These are phyloP conservation scores for Craterocephalus amniculus DNA, from an alignment of 2,797 vertebrate genomes.

Conservation along the genomic window DNA sequence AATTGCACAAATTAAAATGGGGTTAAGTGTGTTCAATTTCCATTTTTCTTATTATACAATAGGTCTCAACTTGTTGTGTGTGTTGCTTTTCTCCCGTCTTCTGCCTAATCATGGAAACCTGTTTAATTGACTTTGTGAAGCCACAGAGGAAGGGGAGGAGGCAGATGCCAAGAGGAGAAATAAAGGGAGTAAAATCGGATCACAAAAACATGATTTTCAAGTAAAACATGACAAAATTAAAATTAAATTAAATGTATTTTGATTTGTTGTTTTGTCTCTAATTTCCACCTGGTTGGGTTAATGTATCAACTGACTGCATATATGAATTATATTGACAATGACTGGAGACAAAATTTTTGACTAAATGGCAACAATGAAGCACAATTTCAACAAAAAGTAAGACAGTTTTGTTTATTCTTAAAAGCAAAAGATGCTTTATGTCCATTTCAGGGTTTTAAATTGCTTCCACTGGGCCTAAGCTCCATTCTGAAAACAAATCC, in stretches of 20 bases:
- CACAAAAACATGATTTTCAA: constrained; percentile 26
- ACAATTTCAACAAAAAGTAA: constrained; percentile 27
- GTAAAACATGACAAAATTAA: constrained; percentile 34
- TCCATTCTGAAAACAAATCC: constrained; percentile 35
- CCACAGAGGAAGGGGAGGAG: constrained; percentile 34
- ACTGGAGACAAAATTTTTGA: constrained; percentile 23
- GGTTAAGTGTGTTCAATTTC: constrained; percentile 79
- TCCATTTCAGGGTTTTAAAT: constrained; percentile 36
- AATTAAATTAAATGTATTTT: constrained; percentile 41
- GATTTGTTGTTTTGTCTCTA: constrained; percentile 22
- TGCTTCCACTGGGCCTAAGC: constrained; percentile 18
- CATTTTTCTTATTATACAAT: constrained; percentile 69
- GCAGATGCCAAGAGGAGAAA: constrained; percentile 30
- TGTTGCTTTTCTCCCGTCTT: constrained; percentile 36
- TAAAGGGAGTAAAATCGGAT: constrained; percentile 13
- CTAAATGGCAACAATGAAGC: constrained; percentile 44
- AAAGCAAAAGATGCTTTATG: constrained; percentile 34
- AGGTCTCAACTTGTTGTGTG: constrained; percentile 44
- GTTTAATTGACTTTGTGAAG: constrained; percentile 64
- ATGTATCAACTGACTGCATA: constrained; percentile 41
- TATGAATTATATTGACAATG: constrained; percentile 40
- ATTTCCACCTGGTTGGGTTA: constrained; percentile 28
- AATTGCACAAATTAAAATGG: constrained; percentile 79
- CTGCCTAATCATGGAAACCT: constrained; percentile 42
- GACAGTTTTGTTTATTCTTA: constrained; percentile 9